phyloP scores from a whole-genome alignment of 2,113 vertebrate genomes.

The Solea solea region DNA sequence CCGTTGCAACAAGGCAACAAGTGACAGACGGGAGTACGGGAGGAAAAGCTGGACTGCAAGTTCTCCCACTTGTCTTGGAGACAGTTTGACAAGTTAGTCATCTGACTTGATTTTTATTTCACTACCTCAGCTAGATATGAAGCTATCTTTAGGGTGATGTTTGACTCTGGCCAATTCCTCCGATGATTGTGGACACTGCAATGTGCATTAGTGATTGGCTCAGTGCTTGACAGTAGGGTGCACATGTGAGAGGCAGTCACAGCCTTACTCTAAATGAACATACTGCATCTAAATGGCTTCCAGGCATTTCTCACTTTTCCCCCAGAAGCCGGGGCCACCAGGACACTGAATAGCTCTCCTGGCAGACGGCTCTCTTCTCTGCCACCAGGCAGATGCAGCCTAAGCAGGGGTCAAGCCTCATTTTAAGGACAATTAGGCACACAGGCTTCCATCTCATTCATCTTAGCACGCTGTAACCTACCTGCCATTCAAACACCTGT shows the following conservation, averaged over 20 bases:
- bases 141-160: conserved; percentile 16
- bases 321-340: conserved; percentile 9
- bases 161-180: conserved; percentile 13
- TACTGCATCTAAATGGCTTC: conserved; percentile 33
- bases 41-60: neutral
- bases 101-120: conserved; percentile 14
- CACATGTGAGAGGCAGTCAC: conserved; percentile 4
- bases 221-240: conserved; percentile 53
- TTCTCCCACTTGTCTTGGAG: conserved; percentile 7
- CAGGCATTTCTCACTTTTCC: conserved; percentile 36
- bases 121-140: neutral
- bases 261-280: conserved; percentile 32
- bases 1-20: neutral
- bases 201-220: conserved; percentile 45
- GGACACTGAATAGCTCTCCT: conserved; percentile 40
- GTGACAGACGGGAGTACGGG: conserved; percentile 4
- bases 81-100: conserved; percentile 8
- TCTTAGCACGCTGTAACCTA: conserved; percentile 20
- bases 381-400: conserved; percentile 45
- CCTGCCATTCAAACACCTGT: conserved; percentile 18
- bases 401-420: conserved; percentile 52
- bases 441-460: conserved; percentile 37
- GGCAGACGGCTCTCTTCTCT: conserved; percentile 31
- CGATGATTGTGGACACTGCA: neutral
- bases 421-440: conserved; percentile 68